Base-by-base conservation (phyloP, 1,140 invertebrate genomes). In the Drosophila tropicalis region DNA sequence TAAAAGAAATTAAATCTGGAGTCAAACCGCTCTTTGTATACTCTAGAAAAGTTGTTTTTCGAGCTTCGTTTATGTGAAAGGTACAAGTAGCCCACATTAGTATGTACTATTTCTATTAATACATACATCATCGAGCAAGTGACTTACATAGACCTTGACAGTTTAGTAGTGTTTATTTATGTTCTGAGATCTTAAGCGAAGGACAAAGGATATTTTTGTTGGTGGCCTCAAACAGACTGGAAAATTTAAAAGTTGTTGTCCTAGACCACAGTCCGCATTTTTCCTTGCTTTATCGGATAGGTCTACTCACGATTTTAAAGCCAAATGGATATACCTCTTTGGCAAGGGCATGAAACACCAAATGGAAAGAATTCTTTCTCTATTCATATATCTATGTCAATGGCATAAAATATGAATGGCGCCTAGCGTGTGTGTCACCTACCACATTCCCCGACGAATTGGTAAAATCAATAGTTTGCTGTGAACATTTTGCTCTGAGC, bases 361-460 rank as follows among this genome's bases (percentile, higher is more conserved):
- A 51, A 51, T 51, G 44, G 44, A 32, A 34, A 47, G 32, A 64
- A 73, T 70, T 65, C 76, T 64, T 70, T 70, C 61, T 77, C 68
- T 68, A 83, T 67, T 47, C 78, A 62, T 47, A 84, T 89, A 87
- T 89, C 84, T 87, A 74, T 87, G 83, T 87, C 83, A 87, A 87
- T 87, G 83, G 83, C 83, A 83, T 84, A 79, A 86, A 79, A 75
- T 71, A 70, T 87, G 70, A 63, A 75, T 73, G 62, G 57, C 70
- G 39, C 54, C 36, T 62, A 36, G 58, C 41, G 70, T 71, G 73
- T 51, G 17, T 51, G 44, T 51, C 44, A 51, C 44, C 44, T 51
- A 17, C 44, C 17, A 19, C 44, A 9, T 17, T 9, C 44, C 15
- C 15, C 44, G 7, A 41, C 67, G 67, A 51, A 51, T 51, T 22